These are phyloP conservation scores for Beaufortia kweichowensis DNA, from an alignment of 2,113 vertebrate genomes.

Conservation along the genomic window DNA sequence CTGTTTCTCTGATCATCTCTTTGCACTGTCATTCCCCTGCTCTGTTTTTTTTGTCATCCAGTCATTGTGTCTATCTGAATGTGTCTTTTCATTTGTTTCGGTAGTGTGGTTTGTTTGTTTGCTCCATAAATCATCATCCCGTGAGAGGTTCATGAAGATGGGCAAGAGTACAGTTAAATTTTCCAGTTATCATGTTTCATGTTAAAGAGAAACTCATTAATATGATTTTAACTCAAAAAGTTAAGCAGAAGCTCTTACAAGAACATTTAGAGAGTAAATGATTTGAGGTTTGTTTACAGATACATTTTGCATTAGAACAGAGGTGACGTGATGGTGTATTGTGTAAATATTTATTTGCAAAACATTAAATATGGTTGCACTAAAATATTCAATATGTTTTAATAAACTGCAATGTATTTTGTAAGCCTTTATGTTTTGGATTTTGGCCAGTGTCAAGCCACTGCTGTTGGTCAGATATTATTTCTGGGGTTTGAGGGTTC, in stretches of 20 bases:
- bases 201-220: too few species aligned
- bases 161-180: not conserved
- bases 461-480: slow-evolving; percentile 10
- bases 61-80: not conserved
- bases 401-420: not conserved
- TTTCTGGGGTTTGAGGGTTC: not conserved
- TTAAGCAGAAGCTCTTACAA: not conserved
- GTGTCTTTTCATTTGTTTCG: not conserved
- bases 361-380: slow-evolving; percentile 31
- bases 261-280: not conserved
- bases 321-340: not conserved
- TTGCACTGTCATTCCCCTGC: not conserved
- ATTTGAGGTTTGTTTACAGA: slow-evolving; percentile 8
- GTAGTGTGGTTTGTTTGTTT: not conserved
- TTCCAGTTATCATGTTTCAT: too few species aligned
- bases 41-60: not conserved
- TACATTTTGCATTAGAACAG: not conserved
- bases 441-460: slow-evolving; percentile 3
- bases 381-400: not conserved
- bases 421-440: not conserved
- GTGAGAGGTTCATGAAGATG: not conserved
- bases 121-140: not conserved
- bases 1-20: slow-evolving; percentile 1
- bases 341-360: slow-evolving; percentile 46
- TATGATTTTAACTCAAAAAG: not conserved